phyloP scores from a whole-genome alignment of 2,113 vertebrate species.

The Gracilinanus agilis region DNA sequence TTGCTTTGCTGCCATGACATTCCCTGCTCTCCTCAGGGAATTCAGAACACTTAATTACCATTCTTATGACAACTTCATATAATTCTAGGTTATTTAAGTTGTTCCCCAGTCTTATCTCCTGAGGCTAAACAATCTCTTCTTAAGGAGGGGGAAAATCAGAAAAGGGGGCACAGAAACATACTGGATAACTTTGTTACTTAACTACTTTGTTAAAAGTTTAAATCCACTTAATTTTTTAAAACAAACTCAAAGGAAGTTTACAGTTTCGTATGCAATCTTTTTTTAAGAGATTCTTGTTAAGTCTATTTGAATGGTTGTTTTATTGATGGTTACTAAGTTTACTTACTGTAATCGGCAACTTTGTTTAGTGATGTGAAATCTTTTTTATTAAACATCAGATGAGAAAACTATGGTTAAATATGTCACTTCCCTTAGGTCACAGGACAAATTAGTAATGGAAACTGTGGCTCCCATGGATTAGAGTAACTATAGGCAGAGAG shows the following conservation, averaged over 20 bases:
- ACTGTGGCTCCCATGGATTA: slow-evolving; percentile 15
- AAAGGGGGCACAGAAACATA: neutral
- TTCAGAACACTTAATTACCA: slow-evolving; percentile 17
- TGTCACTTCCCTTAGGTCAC: slow-evolving; percentile 31
- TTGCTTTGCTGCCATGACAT: neutral
- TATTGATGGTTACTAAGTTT: neutral
- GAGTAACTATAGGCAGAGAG: neutral
- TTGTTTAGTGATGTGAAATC: neutral
- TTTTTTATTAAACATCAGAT: slow-evolving; percentile 22
- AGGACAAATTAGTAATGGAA: slow-evolving; percentile 25
- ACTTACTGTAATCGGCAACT: neutral
- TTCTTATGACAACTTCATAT: neutral
- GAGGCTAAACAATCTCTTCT: slow-evolving; percentile 39
- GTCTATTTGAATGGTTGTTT: neutral
- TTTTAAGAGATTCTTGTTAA: neutral
- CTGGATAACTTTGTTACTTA: neutral
- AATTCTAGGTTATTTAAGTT: slow-evolving; percentile 41
- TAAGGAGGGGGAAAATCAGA: slow-evolving; percentile 3
- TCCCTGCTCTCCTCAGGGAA: slow-evolving; percentile 28
- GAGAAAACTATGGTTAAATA: slow-evolving; percentile 52
- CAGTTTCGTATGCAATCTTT: neutral
- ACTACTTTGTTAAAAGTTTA: neutral
- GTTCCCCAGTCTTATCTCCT: slow-evolving; percentile 38
- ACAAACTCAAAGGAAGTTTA: neutral
- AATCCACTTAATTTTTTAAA: neutral